phyloP scores from a whole-genome alignment of 2,888 invertebrate genomes.

The Deroplatys truncata region DNA sequence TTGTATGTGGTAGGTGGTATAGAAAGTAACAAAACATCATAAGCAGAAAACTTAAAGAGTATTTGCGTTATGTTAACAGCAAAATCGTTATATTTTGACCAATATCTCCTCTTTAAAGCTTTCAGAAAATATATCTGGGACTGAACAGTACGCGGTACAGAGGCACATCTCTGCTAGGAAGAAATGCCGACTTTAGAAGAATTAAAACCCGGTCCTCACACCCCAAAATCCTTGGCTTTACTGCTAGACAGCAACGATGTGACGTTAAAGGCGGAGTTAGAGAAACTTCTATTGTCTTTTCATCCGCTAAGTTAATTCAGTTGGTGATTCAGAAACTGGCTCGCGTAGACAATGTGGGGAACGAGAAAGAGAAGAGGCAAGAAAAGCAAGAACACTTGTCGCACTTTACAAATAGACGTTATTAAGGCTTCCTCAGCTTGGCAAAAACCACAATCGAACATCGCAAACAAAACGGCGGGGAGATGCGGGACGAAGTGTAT shows the following conservation, averaged over 20 bases:
- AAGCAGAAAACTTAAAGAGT: too few species aligned
- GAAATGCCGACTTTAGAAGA: neutral
- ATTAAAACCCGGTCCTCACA: neutral
- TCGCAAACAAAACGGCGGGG: neutral
- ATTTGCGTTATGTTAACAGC: too few species aligned
- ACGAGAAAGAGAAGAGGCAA: neutral
- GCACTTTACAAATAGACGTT: neutral
- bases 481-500: neutral
- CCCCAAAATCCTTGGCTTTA: neutral
- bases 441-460: constrained; percentile 1
- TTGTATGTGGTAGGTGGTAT: too few species aligned
- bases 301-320: neutral
- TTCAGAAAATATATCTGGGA: too few species aligned
- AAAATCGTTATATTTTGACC: too few species aligned
- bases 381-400: neutral
- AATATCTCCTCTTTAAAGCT: too few species aligned
- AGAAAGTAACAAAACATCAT: too few species aligned
- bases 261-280: neutral
- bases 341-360: neutral
- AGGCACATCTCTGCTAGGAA: too few species aligned
- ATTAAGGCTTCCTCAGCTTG: neutral
- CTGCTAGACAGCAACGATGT: neutral
- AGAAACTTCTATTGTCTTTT: neutral
- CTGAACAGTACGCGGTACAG: too few species aligned
- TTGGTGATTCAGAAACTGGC: neutral